Evolutionary conservation across 37 sponge, comb jelly and placozoan species (phyloP).

Genomic region (Aphrocallistes beatrix): DNA sequence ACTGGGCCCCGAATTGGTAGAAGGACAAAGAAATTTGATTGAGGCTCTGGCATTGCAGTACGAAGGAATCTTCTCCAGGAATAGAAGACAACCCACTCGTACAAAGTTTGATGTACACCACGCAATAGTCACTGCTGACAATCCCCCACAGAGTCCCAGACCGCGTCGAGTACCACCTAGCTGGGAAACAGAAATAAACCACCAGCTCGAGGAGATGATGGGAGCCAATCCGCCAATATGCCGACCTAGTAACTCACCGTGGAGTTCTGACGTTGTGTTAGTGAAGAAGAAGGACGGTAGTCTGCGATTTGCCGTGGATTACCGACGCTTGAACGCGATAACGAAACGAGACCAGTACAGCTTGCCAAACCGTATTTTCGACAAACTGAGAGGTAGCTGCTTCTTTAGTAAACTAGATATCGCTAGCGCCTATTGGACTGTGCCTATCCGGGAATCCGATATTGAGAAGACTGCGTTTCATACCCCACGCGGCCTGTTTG

Average conservation of each 20-base stretch:
- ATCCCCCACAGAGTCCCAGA: background rate
- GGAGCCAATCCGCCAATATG: conserved; percentile 12
- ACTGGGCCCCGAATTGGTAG: background rate
- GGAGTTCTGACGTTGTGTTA: conserved; percentile 23
- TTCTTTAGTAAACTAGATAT: conserved; percentile 12
- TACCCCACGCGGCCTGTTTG: conserved; percentile 16
- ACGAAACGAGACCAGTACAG: background rate
- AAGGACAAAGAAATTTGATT: background rate
- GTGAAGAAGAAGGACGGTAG: conserved; percentile 27
- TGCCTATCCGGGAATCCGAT: background rate
- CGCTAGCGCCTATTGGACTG: conserved; percentile 9
- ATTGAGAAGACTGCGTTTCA: background rate
- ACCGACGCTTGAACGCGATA: conserved; percentile 16
- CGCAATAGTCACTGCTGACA: background rate
- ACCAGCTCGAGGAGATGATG: conserved; percentile 4
- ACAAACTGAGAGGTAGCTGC: background rate
- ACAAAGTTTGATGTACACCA: background rate
- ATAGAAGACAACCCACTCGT: background rate
- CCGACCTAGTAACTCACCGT: background rate
- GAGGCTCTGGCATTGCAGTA: background rate
- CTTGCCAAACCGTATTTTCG: conserved; percentile 4
- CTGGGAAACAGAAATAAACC: background rate
- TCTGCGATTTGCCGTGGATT: conserved; percentile 12
- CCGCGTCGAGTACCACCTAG: conserved; percentile 1
- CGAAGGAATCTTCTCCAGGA: background rate